Conservation (phyloP, 2,797 vertebrate species). For the Molossus molossus region DNA sequence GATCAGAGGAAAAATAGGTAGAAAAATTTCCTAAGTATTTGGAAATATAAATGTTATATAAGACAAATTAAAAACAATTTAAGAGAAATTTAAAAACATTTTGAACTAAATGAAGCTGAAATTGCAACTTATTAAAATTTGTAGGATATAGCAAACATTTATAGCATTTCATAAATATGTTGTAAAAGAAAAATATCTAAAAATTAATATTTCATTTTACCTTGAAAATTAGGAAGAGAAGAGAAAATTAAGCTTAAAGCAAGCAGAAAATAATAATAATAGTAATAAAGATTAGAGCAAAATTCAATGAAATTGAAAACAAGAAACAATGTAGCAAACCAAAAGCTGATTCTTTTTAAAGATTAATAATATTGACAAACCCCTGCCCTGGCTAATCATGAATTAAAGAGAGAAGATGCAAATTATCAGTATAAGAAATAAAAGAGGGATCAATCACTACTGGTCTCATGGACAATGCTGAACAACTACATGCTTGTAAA, state of each 20-base stretch:
- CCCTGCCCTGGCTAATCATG: background rate
- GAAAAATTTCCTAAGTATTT: constrained; percentile 46
- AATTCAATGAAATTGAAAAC: constrained; percentile 45
- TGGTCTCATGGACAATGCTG: background rate
- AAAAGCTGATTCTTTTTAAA: constrained; percentile 29
- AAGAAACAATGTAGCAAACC: background rate
- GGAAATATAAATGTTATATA: constrained; percentile 12
- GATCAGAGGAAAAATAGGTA: background rate
- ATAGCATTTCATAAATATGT: background rate
- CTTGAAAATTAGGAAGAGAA: background rate
- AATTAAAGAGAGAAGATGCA: background rate
- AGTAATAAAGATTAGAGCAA: constrained; percentile 7
- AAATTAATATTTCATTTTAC: background rate
- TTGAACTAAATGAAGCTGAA: background rate
- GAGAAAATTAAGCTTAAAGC: background rate
- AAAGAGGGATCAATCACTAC: background rate
- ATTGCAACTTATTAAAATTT: background rate
- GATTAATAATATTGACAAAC: background rate
- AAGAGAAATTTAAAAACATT: constrained; percentile 14
- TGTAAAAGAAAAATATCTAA: constrained; percentile 10
- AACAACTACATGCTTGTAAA: background rate
- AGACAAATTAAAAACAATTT: background rate
- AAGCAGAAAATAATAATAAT: background rate
- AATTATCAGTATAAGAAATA: constrained; percentile 42
- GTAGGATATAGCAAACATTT: background rate